These are phyloP conservation scores for Heterodera carotae DNA, from an alignment of 1,140 invertebrate genomes.

Conservation along the genomic window DNA sequence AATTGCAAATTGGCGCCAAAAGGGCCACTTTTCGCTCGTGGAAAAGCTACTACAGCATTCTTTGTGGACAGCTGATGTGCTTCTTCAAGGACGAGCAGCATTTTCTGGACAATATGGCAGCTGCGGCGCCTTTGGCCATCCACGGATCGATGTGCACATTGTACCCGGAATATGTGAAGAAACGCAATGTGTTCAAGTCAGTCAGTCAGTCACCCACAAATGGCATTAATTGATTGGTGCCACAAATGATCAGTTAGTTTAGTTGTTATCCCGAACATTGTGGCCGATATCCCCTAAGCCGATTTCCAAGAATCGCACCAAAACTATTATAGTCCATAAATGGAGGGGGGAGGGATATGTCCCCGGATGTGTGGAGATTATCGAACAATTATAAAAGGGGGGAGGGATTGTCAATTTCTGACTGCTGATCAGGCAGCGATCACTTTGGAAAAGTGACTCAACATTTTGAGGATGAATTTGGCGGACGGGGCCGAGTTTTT, in stretches of 20 bases:
- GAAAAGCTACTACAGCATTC: constrained; percentile 90
- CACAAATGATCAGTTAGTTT: no score
- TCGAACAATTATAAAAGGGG: no score
- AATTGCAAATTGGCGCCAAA: constrained; percentile 86
- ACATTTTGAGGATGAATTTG: constrained; percentile 49
- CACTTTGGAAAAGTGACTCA: no score
- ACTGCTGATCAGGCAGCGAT: no score
- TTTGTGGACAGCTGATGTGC: constrained; percentile 92
- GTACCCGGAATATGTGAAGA: constrained; percentile 85
- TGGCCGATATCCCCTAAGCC: no score
- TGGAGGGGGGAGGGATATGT: no score
- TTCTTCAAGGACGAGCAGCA: constrained; percentile 86
- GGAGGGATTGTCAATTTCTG: no score
- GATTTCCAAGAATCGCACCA: no score
- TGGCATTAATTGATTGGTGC: background rate
- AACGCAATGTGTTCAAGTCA: constrained; percentile 83
- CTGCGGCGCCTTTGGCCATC: constrained; percentile 85
- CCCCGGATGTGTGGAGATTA: no score
- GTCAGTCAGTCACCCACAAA: background rate
- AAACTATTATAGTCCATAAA: no score
- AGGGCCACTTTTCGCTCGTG: constrained; percentile 89
- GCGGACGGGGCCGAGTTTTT: constrained; percentile 89
- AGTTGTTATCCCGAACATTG: no score
- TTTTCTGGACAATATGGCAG: constrained; percentile 80
- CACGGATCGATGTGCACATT: constrained; percentile 60